Base-by-base conservation (phyloP, 1,140 invertebrate genomes). In the Heterodera carotae region DNA sequence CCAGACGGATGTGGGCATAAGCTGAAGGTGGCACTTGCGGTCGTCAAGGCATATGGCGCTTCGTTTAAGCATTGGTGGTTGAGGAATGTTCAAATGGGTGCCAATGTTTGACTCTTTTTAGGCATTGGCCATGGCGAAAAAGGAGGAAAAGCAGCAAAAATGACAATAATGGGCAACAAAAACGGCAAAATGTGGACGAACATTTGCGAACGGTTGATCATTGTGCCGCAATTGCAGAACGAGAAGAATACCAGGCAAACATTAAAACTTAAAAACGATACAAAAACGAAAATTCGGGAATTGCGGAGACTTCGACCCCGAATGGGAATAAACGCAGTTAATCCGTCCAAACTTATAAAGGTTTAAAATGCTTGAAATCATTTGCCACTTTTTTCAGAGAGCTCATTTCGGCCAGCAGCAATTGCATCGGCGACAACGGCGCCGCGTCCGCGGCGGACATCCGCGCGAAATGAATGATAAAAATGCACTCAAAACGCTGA, bases 81-180 rank as follows among this genome's bases (percentile, higher is more conserved):
- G 18, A n/a, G n/a, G n/a, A n/a, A n/a, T n/a, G n/a, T n/a, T n/a
- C 4, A 56, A 56, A 5, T 22, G 2, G 18, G 18, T 56, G 48
- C 12, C 12, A 56, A 53, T 22, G 12, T 22, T 1, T 56, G 5
- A 56, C 7, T 2, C 15, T 43, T 53, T 56, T 56, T 56, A 56
- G 48, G 48, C 48, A 56, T 56, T 56, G 48, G 48, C 48, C 48
- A 22, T 56, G 48, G 48, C 48, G 48, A 56, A 56, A 56, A 56
- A 56, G 22, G 48, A 56, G 22, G 48, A 56, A 56, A 56, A 56
- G 12, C 48, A 56, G 2, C 22, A n/a, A 43, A 43, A 43, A 43
- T 12, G 12, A 56, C 48, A 4, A 2, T 22, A 56, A n/a, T 56
- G 48, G 48, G 18, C 15, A 56, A 22, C 15, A 22, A 22, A 43